phyloP scores from a whole-genome alignment of 1,140 invertebrate species.

The Drosophila pectinifera region DNA sequence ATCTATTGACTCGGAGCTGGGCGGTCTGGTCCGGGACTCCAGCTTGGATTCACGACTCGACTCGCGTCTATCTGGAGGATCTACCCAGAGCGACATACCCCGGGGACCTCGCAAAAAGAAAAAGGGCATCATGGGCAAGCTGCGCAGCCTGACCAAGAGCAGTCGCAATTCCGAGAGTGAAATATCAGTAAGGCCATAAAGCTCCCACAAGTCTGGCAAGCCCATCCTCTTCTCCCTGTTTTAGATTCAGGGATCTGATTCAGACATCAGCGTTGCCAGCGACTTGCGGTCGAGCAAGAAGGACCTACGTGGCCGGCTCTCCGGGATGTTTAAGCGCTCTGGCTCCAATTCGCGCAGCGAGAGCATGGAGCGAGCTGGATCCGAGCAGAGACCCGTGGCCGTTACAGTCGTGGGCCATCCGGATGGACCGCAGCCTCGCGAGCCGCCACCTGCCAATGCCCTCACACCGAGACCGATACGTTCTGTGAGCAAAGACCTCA shows the following conservation, averaged over 20 bases:
- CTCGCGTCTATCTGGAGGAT: slow-evolving; percentile 91
- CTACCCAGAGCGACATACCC: slow-evolving; percentile 92
- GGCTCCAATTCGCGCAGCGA: slow-evolving; percentile 79
- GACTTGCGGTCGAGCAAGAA: slow-evolving; percentile 88
- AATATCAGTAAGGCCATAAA: slow-evolving; percentile 68
- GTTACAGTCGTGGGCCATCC: slow-evolving; percentile 78
- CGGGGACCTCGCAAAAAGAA: slow-evolving; percentile 92
- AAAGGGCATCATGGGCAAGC: slow-evolving; percentile 92
- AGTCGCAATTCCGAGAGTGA: slow-evolving; percentile 86
- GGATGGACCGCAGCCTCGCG: slow-evolving; percentile 74
- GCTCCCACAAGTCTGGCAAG: background rate
- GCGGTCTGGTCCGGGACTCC: slow-evolving; percentile 84
- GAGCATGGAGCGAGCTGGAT: slow-evolving; percentile 71
- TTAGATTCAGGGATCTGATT: slow-evolving; percentile 90
- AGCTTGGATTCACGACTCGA: slow-evolving; percentile 85
- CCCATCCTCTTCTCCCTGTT: background rate
- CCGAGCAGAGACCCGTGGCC: slow-evolving; percentile 75
- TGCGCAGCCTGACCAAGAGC: slow-evolving; percentile 94
- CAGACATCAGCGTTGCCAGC: slow-evolving; percentile 89
- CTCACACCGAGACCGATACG: slow-evolving; percentile 79
- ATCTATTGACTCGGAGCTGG: slow-evolving; percentile 89
- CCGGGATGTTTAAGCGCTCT: slow-evolving; percentile 91
- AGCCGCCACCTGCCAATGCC: slow-evolving; percentile 79
- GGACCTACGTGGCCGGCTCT: slow-evolving; percentile 91
- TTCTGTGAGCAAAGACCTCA: slow-evolving; percentile 54